Base-by-base conservation (phyloP, 2,888 invertebrate genomes). In the Cantharis nigra region DNA sequence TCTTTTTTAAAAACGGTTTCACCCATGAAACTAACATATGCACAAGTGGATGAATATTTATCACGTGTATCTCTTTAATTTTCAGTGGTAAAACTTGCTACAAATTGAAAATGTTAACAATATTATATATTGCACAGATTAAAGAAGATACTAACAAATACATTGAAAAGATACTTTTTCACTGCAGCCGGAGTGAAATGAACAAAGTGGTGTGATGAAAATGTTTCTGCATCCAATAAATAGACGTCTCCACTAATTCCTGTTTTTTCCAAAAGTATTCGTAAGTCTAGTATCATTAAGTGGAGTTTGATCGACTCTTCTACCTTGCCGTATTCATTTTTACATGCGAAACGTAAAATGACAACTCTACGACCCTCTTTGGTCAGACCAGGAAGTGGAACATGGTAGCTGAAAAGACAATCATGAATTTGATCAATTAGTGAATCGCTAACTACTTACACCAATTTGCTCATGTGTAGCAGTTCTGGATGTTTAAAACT, bases 171-270 rank as follows among this genome's bases (percentile, higher is more conserved):
- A 89, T 96, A 96, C 88, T 96, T 96, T 90, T 95, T 96, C 72
- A 96, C 93, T 71, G 95, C 88, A 0, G 94, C 90, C 0, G 96
- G 96, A 28, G 28, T 28, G 0, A 28, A 3, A 2, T 20, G 20
- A 20, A 28, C 28, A 86, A 96, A 96, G 87, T 96, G 95, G 0
- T 92, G 90, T 0, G 96, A 93, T 0, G 95, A 94, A 2, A 95
- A 95, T 28, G 94, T 93, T 26, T 92, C 91, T 0, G 96, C 96
- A 83, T 96, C 96, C 71, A 96, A 87, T 77, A 96, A 91, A 86
- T 95, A 96, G 13, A 96, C 92, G 85, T 96, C 96, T 0, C 96
- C 96, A 1, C 95, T 95, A 0, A 96, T 96, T 28, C 96, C 96
- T 4, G 93, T 92, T 81, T 91, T 91, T 87, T 95, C 95, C 82